phyloP scores from a whole-genome alignment of 2,113 vertebrate genomes.

The Todiramphus chloris region DNA sequence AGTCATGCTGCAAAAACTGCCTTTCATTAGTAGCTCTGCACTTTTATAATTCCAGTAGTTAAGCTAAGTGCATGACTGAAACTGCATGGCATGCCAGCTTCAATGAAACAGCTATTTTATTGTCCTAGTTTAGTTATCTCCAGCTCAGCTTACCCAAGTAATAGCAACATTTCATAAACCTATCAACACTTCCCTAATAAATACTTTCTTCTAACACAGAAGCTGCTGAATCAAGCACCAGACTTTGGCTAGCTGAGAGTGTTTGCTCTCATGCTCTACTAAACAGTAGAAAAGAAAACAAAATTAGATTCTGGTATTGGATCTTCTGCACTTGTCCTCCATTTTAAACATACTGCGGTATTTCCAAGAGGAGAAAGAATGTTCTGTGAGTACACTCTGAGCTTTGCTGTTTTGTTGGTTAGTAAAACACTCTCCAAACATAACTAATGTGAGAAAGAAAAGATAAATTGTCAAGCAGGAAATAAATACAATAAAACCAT shows the following conservation, averaged over 20 bases:
- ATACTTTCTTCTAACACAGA: not conserved
- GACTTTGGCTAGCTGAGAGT: not conserved
- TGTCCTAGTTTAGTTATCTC: slow-evolving; percentile 22
- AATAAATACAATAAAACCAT: not conserved
- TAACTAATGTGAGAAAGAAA: not conserved
- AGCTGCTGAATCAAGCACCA: not conserved
- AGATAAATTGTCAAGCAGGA: not conserved
- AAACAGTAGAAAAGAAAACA: not conserved
- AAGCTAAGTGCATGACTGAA: not conserved
- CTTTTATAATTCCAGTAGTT: not conserved
- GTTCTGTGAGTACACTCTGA: not conserved
- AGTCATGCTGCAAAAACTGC: not conserved
- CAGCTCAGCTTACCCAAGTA: slow-evolving; percentile 5
- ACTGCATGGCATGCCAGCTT: not conserved
- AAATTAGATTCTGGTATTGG: not conserved
- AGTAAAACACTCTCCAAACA: not conserved
- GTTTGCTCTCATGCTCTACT: not conserved
- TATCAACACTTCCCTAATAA: slow-evolving; percentile 1
- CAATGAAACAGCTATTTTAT: slow-evolving; percentile 35
- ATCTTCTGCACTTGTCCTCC: not conserved
- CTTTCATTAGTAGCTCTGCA: not conserved
- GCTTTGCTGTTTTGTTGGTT: not conserved
- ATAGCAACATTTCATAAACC: slow-evolving; percentile 40
- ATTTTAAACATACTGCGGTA: not conserved
- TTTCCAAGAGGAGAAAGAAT: not conserved